phyloP scores from a whole-genome alignment of 2,888 invertebrate species.

The Trachelus troglodyta region DNA sequence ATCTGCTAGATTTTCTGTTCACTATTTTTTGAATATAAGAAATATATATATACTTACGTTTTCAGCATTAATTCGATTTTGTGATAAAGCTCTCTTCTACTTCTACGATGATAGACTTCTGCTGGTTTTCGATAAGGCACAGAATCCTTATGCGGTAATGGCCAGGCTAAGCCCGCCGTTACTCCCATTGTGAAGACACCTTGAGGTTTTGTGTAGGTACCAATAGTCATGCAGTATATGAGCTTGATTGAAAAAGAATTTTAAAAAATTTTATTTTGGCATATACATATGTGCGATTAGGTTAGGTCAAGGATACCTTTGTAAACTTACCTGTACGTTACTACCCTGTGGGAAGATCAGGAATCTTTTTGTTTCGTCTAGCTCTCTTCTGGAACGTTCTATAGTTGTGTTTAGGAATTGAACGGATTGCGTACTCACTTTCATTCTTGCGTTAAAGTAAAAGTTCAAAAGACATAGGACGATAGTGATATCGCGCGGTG shows the following conservation, averaged over 20 bases:
- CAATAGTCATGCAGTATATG: constrained; percentile 75
- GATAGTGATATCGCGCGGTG: background rate
- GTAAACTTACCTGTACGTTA: constrained; percentile 71
- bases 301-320: background rate
- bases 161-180: constrained; percentile 82
- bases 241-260: constrained; percentile 39
- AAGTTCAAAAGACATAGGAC: background rate
- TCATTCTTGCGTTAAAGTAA: background rate
- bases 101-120: constrained; percentile 72
- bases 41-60: constrained; percentile 69
- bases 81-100: constrained; percentile 72
- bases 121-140: constrained; percentile 61
- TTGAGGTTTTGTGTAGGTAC: constrained; percentile 68
- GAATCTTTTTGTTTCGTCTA: constrained; percentile 69
- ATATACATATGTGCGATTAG: background rate
- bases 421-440: background rate
- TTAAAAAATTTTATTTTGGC: background rate
- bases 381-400: constrained; percentile 25
- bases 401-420: background rate
- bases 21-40: background rate
- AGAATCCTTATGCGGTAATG: constrained; percentile 73
- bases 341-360: constrained; percentile 73
- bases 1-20: background rate
- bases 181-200: constrained; percentile 76
- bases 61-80: constrained; percentile 74